Evolutionary conservation across 2,888 invertebrate species (phyloP), one percentile per base, ranked within the genome.

Genomic region (Penaeus monodon): DNA sequence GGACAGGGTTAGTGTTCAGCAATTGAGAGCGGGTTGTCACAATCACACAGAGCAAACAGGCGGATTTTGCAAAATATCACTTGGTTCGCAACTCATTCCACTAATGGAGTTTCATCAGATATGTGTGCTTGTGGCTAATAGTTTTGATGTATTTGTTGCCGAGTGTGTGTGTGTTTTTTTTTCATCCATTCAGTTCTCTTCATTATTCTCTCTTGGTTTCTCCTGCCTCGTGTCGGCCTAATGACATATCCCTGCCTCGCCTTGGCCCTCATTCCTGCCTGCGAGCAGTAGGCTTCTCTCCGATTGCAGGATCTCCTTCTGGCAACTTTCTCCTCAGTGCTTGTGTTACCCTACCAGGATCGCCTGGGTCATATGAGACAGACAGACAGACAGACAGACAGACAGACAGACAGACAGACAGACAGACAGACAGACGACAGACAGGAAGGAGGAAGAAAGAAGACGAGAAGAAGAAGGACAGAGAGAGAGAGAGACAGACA

Each of bases 401-500:
- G 7, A 49, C 20, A 76, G 4, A 29, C 3, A 29, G 1, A 8
- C 14, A 49, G n/a, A 17, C 27, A 44, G 6, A 76, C n/a, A 76
- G 76, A 57, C 17, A 76, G 27, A 76, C n/a, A 24, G 14, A 24
- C 49, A 17, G 38, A 49, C 33, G 38, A 44, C n/a, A n/a, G 76
- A 29, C n/a, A 33, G 17, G 33, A 33, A n/a, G 24, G 33, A 33
- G 29, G 38, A 12, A 49, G 29, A 2, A 12, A 33, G 24, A 20
- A 7, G 22, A 24, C 22, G 49, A 49, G 29, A 24, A 24, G 6
- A 0, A 38, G 20, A 12, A 44, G 24, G 74, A 24, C n/a, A 38
- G 74, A 74, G 74, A 76, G 76, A 49, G 49, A 49, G 38, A 76
- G 76, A 76, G 76, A 38, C 38, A 74, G 29, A n/a, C n/a, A n/a